Evolutionary conservation across 2,888 invertebrate species (phyloP).

Genomic region (Tanytarsus gracilentus): DNA sequence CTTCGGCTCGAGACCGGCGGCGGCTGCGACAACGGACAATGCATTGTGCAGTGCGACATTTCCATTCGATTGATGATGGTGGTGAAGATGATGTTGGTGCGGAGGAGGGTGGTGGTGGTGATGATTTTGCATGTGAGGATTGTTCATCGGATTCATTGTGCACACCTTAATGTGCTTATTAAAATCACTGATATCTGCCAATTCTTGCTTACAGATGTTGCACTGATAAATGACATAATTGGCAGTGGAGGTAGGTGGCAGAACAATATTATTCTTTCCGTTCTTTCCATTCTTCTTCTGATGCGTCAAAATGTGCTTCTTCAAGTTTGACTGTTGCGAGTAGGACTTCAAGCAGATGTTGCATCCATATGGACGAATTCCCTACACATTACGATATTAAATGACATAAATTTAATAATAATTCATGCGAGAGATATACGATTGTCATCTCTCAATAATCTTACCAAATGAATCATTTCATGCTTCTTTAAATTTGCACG

Average conservation of each 20-base stretch:
- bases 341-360: constrained; percentile 30
- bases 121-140: constrained; percentile 22
- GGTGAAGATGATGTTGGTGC: too few relatives aligned
- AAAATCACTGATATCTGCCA: constrained; percentile 26
- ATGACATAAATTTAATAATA: too few relatives aligned
- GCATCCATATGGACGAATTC: constrained; percentile 29
- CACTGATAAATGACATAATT: constrained; percentile 28
- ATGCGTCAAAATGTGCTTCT: constrained; percentile 30
- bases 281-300: constrained; percentile 30
- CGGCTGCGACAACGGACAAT: background rate
- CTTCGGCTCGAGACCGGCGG: constrained; percentile 16
- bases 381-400: background rate
- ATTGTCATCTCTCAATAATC: background rate
- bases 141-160: constrained; percentile 28
- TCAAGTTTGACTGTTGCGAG: constrained; percentile 30
- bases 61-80: constrained; percentile 8
- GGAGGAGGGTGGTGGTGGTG: too few relatives aligned
- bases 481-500: constrained; percentile 31
- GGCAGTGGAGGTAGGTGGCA: constrained; percentile 28
- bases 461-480: constrained; percentile 30
- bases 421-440: too few relatives aligned
- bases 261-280: constrained; percentile 24
- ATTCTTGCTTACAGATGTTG: constrained; percentile 27
- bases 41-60: background rate
- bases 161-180: constrained; percentile 29